Conservation (phyloP, 1,140 invertebrate species). For the Lutraria rhynchaena region DNA sequence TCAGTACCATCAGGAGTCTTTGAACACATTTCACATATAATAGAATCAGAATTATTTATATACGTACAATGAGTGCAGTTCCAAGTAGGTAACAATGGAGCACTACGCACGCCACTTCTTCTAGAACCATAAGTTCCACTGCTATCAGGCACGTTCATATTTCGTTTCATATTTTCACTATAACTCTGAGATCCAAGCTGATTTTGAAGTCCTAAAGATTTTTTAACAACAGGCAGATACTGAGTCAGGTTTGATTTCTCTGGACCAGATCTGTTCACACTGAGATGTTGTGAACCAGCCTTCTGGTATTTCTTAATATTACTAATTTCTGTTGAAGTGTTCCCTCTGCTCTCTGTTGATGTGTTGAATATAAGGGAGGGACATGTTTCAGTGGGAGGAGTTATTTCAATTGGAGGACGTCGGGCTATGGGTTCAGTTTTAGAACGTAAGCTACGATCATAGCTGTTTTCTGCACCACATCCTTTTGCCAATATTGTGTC, state of each 20-base stretch:
- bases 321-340: not conserved
- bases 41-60: not conserved
- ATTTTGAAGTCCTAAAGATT: not conserved
- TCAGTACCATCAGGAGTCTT: constrained; percentile 33
- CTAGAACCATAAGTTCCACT: not conserved
- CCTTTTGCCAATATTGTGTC: constrained; percentile 7
- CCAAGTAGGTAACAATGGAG: constrained; percentile 1
- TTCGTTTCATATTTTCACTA: not conserved
- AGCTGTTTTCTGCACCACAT: not conserved
- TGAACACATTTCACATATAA: constrained; percentile 52
- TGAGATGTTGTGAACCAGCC: not conserved
- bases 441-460: not conserved
- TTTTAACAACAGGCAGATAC: constrained; percentile 7
- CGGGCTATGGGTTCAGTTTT: constrained; percentile 18
- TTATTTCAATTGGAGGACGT: not conserved
- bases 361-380: not conserved
- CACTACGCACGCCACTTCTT: no score
- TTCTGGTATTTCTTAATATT: constrained; percentile 7
- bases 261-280: no score
- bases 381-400: not conserved
- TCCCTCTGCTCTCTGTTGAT: not conserved
- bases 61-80: constrained; percentile 30
- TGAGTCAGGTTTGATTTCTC: not conserved
- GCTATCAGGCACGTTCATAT: not conserved
- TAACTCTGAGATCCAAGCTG: not conserved